phyloP scores from a whole-genome alignment of 2,113 vertebrate species.

The Amphilophus citrinellus region DNA sequence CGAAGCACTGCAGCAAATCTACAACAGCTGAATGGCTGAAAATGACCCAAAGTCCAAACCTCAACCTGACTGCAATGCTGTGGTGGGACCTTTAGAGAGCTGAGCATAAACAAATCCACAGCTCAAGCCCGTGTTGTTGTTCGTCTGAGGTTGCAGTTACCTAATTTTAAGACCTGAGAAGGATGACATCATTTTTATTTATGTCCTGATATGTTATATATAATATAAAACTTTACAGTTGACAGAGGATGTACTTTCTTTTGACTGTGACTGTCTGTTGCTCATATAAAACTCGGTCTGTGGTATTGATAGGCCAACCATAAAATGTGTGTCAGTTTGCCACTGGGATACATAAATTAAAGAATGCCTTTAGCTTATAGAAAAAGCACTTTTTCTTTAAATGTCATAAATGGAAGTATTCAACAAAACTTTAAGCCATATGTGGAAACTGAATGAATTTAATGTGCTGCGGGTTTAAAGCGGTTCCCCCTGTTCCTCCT shows the following conservation, averaged over 20 bases:
- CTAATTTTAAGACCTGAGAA: too few relatives aligned
- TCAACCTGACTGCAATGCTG: neutral
- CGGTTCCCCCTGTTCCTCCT: neutral
- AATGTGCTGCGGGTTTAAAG: neutral
- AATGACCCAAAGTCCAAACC: too few relatives aligned
- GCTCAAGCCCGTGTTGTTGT: too few relatives aligned
- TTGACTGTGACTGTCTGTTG: neutral
- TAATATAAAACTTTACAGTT: too few relatives aligned
- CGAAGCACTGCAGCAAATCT: too few relatives aligned
- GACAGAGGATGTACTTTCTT: neutral
- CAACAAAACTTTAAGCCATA: neutral
- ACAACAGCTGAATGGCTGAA: too few relatives aligned
- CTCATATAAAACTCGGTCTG: neutral
- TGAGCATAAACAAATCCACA: neutral
- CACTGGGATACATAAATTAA: neutral
- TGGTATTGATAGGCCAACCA: too few relatives aligned
- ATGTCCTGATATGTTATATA: too few relatives aligned
- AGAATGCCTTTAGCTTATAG: neutral
- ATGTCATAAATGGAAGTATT: neutral
- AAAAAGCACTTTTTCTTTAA: constrained; percentile 6
- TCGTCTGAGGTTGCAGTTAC: too few relatives aligned
- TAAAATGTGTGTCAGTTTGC: neutral
- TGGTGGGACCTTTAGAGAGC: neutral
- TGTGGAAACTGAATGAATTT: neutral
- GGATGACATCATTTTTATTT: too few relatives aligned